Conservation (phyloP, 2,797 vertebrate species). For the Melanotaenia nigrans region DNA sequence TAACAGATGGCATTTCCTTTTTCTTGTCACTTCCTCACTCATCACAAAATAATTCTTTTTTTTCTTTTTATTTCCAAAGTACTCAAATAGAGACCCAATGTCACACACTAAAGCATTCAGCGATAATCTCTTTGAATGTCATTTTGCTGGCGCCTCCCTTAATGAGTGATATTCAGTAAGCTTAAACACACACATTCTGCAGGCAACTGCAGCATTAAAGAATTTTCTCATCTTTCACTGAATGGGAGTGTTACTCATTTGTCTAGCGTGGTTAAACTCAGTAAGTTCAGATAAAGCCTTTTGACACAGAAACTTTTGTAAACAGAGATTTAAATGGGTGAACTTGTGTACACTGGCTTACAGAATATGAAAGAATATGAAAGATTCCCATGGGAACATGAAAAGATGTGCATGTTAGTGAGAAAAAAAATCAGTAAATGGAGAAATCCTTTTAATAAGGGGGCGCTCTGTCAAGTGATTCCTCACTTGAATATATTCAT, state of each 20-base stretch:
- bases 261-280: neutral
- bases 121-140: constrained; percentile 11
- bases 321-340: constrained; percentile 5
- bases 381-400: constrained; percentile 19
- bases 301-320: constrained; percentile 1
- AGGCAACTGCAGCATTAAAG: neutral
- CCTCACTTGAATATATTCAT: neutral
- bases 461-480: constrained; percentile 9
- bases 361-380: neutral
- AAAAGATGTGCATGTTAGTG: neutral
- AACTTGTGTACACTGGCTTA: neutral
- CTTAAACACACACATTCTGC: constrained; percentile 10
- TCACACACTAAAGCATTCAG: constrained; percentile 3
- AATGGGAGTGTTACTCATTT: constrained; percentile 4
- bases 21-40: neutral
- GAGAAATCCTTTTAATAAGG: constrained; percentile 20
- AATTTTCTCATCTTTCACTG: neutral
- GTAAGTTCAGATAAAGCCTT: constrained; percentile 5
- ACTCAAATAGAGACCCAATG: constrained; percentile 4
- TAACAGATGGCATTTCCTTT: neutral
- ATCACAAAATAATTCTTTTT: neutral
- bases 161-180: neutral
- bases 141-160: neutral
- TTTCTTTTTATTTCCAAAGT: neutral
- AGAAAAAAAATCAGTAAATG: neutral